Base-by-base conservation (phyloP, 2,113 vertebrate species). In the Uria lomvia region DNA sequence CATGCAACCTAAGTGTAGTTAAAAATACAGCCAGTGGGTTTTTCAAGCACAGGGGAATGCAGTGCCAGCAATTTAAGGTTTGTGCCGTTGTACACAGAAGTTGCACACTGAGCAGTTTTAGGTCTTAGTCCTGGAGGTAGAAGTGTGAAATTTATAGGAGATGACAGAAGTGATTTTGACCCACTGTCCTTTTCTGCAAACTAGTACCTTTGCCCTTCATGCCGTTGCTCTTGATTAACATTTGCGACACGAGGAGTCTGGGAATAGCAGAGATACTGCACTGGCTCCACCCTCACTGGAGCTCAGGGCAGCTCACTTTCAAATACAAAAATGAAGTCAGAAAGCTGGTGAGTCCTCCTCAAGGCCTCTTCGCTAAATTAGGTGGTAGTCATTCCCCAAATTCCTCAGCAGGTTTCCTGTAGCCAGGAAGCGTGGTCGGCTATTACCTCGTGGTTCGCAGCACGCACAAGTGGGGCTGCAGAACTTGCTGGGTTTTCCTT, bases 21-120 rank as follows among this genome's bases (percentile, higher is more conserved):
- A 97, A 97, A 97, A 97, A 96, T 96, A 96, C 38, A 95, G 62
- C 71, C 70, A 45, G 65, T 56, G 91, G 73, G 58, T 92, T 97
- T 87, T 87, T 87, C 83, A 89, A 95, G 91, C 2, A 3, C 49
- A 76, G 55, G 42, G 80, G 68, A 96, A 53, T 95, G 97, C 95
- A 95, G 71, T 34, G 77, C 81, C 94, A 92, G 95, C 96, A 80
- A 70, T 93, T 94, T 86, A 27, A 88, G 84, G 13, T 38, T 70
- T 55, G 38, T 49, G 52, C 75, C 74, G 38, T 30, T 36, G 43
- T 42, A 86, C 30, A 16, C 29, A 42, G 73, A 95, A 95, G 45
- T 59, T 91, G 86, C 94, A 95, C 38, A 71, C n/a, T 92, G 23
- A 42, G 85, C 94, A 95, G 24, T 94, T 96, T 92, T n/a, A 45